Base-by-base conservation (phyloP, 2,888 invertebrate species). In the Dolomedes plantarius region DNA sequence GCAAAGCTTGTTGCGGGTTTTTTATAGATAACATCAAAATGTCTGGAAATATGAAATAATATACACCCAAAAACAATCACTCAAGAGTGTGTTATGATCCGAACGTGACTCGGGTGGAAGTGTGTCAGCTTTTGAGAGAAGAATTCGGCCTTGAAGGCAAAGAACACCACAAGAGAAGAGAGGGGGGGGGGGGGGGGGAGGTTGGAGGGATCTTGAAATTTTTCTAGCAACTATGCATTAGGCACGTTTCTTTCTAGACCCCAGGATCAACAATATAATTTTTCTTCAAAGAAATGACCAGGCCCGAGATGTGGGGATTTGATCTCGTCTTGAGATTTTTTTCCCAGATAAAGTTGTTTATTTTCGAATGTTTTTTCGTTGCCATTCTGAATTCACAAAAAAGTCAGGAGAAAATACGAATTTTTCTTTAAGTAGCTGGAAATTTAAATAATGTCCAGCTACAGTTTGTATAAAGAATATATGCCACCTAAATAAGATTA, bases 81-180 rank as follows among this genome's bases (percentile, higher is more conserved):
- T 56, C 56, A 46, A 56, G 56, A 56, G 23, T 23, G 23, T 5
- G 56, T 23, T 56, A 56, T 56, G 11, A 19, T 23, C 56, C 19
- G 5, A 3, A 56, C 56, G 56, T 56, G 56, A 56, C 23, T 56
- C 6, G 56, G 7, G 23, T 56, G 23, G 11, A 23, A 56, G 56
- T 56, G 11, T 56, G 56, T 23, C 23, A 56, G 23, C 9, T 16
- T 46, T 46, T n/a, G n/a, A 16, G 13, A 46, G 36, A 32, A 62
- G 72, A 72, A 79, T 72, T 71, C 56, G 72, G 64, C 79, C 79
- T 79, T 79, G 79, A 79, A 72, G 28, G 28, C 28, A 32, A 72
- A 56, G 56, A 56, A 56, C 5, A 36, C 9, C 36, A n/a, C 6
- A 36, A 9, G 36, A 36, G 36, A 36, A 7, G n/a, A n/a, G n/a